Evolutionary conservation across 2,113 vertebrate genomes (phyloP).

Genomic region (Crotophaga sulcirostris): DNA sequence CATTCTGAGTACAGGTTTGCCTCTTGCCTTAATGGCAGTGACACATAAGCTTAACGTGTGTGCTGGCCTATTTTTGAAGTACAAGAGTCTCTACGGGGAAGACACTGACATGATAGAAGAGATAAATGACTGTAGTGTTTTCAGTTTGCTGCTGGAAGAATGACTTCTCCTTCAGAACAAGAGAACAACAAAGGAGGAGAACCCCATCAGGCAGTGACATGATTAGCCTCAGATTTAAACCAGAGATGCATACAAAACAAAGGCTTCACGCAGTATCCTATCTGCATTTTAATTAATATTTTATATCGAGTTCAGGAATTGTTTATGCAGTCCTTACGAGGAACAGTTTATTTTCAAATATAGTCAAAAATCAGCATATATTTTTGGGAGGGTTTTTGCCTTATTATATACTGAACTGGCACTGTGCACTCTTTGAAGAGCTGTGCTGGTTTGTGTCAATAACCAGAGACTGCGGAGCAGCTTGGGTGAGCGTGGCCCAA

Average conservation of each 20-base stretch:
- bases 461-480: not conserved
- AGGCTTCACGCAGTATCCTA: not conserved
- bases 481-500: not conserved
- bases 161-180: not conserved
- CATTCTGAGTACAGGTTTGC: not conserved
- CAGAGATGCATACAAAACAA: not conserved
- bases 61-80: constrained; percentile 31
- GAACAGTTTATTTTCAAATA: not conserved
- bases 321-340: not conserved
- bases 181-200: not conserved
- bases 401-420: not conserved
- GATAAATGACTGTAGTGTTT: not conserved
- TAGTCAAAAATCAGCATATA: not conserved
- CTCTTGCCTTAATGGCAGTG: not conserved
- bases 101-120: not conserved
- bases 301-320: not conserved
- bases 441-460: not conserved
- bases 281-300: not conserved
- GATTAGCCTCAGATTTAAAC: not conserved
- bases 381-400: not conserved
- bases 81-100: not conserved
- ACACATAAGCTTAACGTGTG: not conserved
- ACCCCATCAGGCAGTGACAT: not conserved
- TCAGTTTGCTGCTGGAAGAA: not conserved
- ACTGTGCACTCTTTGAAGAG: not conserved